Evolutionary conservation across 2,888 invertebrate species (phyloP).

Genomic region (Eretmocerus hayati): DNA sequence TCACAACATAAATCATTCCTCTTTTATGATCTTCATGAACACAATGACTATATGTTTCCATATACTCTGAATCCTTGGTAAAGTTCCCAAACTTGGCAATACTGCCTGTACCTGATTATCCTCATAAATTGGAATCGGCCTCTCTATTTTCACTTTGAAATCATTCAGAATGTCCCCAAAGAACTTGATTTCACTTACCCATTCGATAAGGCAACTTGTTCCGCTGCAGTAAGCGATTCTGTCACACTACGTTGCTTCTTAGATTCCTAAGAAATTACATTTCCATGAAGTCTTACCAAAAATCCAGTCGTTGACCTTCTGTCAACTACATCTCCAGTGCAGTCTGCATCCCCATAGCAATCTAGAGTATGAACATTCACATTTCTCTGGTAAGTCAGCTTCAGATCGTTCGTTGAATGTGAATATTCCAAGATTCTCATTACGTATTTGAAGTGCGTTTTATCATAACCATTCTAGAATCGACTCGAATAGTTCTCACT

Average conservation of each 20-base stretch:
- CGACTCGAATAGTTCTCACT: slow-evolving; percentile 8
- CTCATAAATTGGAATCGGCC: not conserved
- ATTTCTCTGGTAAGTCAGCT: not conserved
- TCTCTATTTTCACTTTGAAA: not conserved
- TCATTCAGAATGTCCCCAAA: not conserved
- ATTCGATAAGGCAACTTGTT: not conserved
- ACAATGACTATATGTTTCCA: not conserved
- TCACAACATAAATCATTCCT: not conserved
- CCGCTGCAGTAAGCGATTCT: not conserved
- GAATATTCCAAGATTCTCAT: slow-evolving; percentile 2
- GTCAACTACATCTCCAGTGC: not conserved
- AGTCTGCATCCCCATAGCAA: not conserved
- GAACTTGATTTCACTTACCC: slow-evolving; percentile 1
- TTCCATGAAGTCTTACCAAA: not conserved
- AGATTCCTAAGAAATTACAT: not conserved
- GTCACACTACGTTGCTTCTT: not conserved
- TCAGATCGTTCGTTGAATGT: too few species aligned
- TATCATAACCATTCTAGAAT: slow-evolving; percentile 6
- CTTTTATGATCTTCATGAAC: not conserved
- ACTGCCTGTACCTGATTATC: not conserved
- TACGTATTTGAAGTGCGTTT: slow-evolving; percentile 3
- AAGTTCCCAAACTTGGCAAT: too few species aligned
- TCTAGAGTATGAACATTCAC: not conserved
- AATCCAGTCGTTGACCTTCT: not conserved
- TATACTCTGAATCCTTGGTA: not conserved